Percentiles rank a stretch among this genome's conserved stretches.
Evolutionary conservation across 2,888 invertebrate genomes (phyloP).

Genomic region (Synergus gifuensis): DNA sequence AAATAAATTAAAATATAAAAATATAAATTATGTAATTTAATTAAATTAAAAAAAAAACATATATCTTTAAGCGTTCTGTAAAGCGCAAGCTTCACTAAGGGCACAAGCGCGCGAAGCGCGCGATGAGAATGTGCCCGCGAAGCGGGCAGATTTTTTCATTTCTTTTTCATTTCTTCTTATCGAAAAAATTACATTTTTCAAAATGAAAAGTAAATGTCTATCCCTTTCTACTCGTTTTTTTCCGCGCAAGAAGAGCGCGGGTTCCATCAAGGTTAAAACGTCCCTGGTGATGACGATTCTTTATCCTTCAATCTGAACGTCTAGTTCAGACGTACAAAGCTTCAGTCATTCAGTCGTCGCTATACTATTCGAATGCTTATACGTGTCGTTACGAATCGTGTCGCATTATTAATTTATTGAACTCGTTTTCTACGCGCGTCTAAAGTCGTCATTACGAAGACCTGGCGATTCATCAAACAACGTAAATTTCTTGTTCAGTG

Average conservation of each 20-base stretch:
- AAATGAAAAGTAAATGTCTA: too few relatives aligned
- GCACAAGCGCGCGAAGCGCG: too few relatives aligned
- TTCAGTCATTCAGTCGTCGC: conserved; percentile 15
- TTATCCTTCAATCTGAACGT: conserved; percentile 32
- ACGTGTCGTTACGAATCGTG: background rate
- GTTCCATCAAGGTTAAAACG: background rate
- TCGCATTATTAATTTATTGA: background rate
- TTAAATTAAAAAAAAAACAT: too few relatives aligned
- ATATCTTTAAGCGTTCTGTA: too few relatives aligned
- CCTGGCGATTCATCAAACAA: background rate
- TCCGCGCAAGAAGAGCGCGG: background rate
- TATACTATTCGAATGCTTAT: background rate
- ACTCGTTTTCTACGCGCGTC: background rate
- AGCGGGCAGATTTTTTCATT: too few relatives aligned
- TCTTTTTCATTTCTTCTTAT: too few relatives aligned
- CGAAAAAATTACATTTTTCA: too few relatives aligned
- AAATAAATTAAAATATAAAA: too few relatives aligned
- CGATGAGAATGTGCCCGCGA: too few relatives aligned
- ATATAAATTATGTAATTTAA: too few relatives aligned
- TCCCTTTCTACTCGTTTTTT: background rate
- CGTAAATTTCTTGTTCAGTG: background rate
- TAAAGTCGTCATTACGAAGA: background rate
- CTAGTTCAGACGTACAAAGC: background rate
- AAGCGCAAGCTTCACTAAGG: too few relatives aligned
- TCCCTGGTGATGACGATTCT: conserved; percentile 33